Base-by-base conservation (phyloP, 2,113 vertebrate genomes). In the Myodes glareolus region DNA sequence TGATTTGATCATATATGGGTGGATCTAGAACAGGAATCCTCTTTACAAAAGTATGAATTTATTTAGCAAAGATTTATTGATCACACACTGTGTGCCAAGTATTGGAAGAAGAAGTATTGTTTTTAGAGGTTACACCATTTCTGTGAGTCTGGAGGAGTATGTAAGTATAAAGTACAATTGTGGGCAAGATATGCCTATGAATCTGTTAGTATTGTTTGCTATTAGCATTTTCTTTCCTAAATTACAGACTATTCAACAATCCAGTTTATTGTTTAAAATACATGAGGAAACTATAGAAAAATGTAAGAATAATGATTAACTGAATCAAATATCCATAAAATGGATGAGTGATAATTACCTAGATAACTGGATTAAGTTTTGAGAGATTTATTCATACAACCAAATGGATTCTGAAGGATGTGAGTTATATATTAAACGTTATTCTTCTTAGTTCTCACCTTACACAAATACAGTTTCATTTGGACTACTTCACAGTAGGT, bases 1-100 rank as follows among this genome's bases (percentile, higher is more conserved):
- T 92, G 6, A 72, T 87, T 31, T 84, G 27, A 76, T 23, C 58
- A 23, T 39, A 25, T 70, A 4, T 81, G 78, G 75, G 27, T 88
- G 92, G 91, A 86, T 90, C 16, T 88, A 92, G 39, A 75, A 70
- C 16, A 76, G 3, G 45, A 33, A 92, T 4, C 29, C 25, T 67
- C 23, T 97, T 95, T 89, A 97, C 16, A 95, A 96, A n/a, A n/a
- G 42, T 52, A 5, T 87, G 87, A 13, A 42, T 36, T 39, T 88
- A 76, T 67, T 77, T 77, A 96, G 95, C 31, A 90, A 80, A 55
- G 78, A 91, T 72, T 82, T 90, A 84, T 67, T 92, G n/a, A 95
- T 82, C 8, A 88, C 27, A 92, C 58, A 88, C 42, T 45, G 42
- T 78, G 33, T 93, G 8, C 9, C 65, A 61, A 50, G 19, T 86